Evolutionary conservation across 1,140 invertebrate species (phyloP), one percentile per base, ranked within the genome.

Genomic region (Lethocerus indicus): DNA sequence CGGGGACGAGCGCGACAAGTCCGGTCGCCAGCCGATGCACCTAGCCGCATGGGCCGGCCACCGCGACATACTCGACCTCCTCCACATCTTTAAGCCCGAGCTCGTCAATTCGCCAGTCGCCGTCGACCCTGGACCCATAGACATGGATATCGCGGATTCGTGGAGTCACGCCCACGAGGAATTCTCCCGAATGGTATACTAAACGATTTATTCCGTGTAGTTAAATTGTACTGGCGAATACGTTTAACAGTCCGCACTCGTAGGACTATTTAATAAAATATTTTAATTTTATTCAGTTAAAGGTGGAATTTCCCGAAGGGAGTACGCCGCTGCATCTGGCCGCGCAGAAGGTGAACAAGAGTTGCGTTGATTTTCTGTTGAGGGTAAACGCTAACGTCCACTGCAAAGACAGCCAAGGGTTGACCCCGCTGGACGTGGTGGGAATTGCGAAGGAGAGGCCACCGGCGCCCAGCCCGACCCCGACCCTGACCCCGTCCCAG

Each of bases 371-470:
- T 0, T 55, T 67, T 0, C 57, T 72, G 2, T 47, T 71, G 7
- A 62, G 65, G 4, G 61, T 65, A 21, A 67, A 68, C 4, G 69
- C 69, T 0, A 58, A 68, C 43, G 60, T 64, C 1, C 64, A 68
- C 49, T 57, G 63, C 1, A 50, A 55, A 9, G 70, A 72, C 46
- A 53, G 62, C 21, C 45, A 59, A 23, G 67, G 68, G 3, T 50
- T 67, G 9, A 67, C 67, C 3, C 62, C 70, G 1, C 59, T 74
- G 3, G 69, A 71, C 51, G 67, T 71, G 0, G 64, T 63, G 13
- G 69, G 68, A 20, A 5, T 13, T 24, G n/a, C 23, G 18, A 23
- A 23, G 7, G 14, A 21, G 14, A 16, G 32, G 20, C 32, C 26
- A 16, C 18, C 32, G 12, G 26, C 2, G 16, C 7, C 37, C 4